These are phyloP conservation scores for Xyliphius kryptos DNA, from an alignment of 2,113 vertebrate genomes.

Conservation along the genomic window DNA sequence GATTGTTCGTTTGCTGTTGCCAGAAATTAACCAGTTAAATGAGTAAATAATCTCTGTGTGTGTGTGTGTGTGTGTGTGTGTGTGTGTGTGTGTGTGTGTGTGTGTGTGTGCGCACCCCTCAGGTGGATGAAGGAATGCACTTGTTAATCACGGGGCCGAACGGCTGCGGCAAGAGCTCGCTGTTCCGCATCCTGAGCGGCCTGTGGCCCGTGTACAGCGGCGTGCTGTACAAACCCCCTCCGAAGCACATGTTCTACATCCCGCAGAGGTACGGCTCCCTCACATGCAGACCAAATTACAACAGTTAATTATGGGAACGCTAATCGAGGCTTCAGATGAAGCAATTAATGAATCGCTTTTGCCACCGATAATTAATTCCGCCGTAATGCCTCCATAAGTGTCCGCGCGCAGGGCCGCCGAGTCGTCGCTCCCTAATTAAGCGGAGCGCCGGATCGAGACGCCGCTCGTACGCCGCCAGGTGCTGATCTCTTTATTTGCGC, in stretches of 20 bases:
- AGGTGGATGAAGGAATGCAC: slow-evolving; percentile 76
- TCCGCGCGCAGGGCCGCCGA: too few relatives aligned
- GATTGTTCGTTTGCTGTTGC: too few relatives aligned
- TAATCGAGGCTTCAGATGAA: neutral
- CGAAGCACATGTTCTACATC: slow-evolving; percentile 74
- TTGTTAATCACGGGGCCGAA: slow-evolving; percentile 74
- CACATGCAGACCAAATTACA: too few relatives aligned
- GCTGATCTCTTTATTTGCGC: too few relatives aligned
- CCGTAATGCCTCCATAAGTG: too few relatives aligned
- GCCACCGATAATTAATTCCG: too few relatives aligned
- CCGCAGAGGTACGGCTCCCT: slow-evolving; percentile 67
- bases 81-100: neutral
- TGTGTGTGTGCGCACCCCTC: too few relatives aligned
- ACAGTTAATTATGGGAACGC: neutral
- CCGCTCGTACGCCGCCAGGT: too few relatives aligned
- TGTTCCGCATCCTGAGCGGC: slow-evolving; percentile 71
- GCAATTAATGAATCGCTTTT: neutral
- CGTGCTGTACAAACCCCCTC: slow-evolving; percentile 68
- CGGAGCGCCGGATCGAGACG: too few relatives aligned
- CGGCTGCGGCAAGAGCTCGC: slow-evolving; percentile 73
- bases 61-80: neutral
- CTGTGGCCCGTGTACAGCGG: slow-evolving; percentile 71
- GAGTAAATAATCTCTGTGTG: too few relatives aligned
- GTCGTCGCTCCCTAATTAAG: too few relatives aligned
- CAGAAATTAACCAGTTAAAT: too few relatives aligned